phyloP scores from a whole-genome alignment of 2,113 vertebrate species.

The Podarcis raffonei region DNA sequence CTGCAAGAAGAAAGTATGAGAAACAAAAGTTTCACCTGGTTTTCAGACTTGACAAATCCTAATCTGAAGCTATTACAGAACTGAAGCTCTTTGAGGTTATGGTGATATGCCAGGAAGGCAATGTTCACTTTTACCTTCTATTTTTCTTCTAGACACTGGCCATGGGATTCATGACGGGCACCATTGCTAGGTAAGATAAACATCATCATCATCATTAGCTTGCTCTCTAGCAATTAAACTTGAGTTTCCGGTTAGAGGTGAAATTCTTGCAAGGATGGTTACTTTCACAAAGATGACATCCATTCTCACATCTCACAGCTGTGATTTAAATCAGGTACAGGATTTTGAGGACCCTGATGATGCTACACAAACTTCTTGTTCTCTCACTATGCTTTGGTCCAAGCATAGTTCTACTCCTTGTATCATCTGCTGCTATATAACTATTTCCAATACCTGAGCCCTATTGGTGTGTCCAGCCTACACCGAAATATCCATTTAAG shows the following conservation, averaged over 20 bases:
- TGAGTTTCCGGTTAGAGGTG: neutral
- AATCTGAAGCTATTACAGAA: neutral
- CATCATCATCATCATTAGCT: rapidly evolving
- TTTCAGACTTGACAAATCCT: neutral
- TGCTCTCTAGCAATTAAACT: neutral
- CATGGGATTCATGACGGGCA: slow-evolving; percentile 90
- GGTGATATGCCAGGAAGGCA: neutral
- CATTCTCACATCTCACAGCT: neutral
- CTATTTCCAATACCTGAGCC: too few species aligned
- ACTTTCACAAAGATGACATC: neutral
- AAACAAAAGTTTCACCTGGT: neutral
- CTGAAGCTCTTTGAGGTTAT: neutral
- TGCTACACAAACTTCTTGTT: neutral
- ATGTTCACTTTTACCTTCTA: slow-evolving; percentile 1
- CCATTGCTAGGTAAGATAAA: slow-evolving; percentile 85
- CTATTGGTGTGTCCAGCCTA: too few species aligned
- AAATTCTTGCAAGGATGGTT: neutral
- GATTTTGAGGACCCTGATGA: neutral
- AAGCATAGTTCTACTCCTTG: too few species aligned
- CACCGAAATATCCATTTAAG: too few species aligned
- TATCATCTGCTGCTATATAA: too few species aligned
- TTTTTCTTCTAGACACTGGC: slow-evolving; percentile 83
- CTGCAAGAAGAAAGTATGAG: neutral
- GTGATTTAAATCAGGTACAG: neutral
- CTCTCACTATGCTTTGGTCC: too few species aligned